Percentiles rank a stretch among this genome's conserved stretches.
Conservation (phyloP, 2,888 invertebrate genomes). For the Hermaeophaga mercurialis region DNA sequence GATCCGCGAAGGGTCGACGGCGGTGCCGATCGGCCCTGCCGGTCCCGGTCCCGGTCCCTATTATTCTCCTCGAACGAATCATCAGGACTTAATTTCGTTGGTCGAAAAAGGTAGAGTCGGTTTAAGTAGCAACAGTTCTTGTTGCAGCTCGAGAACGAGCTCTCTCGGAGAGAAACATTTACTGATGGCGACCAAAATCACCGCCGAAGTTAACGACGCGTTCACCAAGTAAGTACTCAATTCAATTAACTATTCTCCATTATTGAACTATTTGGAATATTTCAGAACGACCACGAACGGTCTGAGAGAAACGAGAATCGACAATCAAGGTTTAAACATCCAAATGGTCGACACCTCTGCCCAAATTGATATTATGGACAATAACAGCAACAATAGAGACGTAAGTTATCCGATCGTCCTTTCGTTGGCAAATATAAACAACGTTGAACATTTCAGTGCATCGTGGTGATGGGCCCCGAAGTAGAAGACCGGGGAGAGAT, state of each 20-base stretch:
- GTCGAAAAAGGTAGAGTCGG: slow-evolving; percentile 61
- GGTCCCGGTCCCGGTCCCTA: slow-evolving; percentile 58
- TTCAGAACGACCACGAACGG: slow-evolving; percentile 39
- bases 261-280: too few species aligned
- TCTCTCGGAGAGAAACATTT: slow-evolving; percentile 58
- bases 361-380: slow-evolving; percentile 59
- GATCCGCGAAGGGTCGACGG: slow-evolving; percentile 33
- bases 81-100: slow-evolving; percentile 57
- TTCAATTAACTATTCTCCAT: too few species aligned
- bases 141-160: slow-evolving; percentile 62
- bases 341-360: slow-evolving; percentile 45
- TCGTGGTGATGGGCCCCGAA: slow-evolving; percentile 59
- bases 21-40: slow-evolving; percentile 55
- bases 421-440: too few species aligned
- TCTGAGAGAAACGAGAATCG: slow-evolving; percentile 70
- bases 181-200: slow-evolving; percentile 48
- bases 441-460: slow-evolving; percentile 56
- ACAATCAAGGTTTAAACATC: slow-evolving; percentile 58
- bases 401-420: too few species aligned
- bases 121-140: slow-evolving; percentile 59
- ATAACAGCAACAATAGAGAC: slow-evolving; percentile 72
- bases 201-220: slow-evolving; percentile 49
- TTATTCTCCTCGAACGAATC: slow-evolving; percentile 47
- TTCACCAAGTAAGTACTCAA: slow-evolving; percentile 43
- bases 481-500: slow-evolving; percentile 50